Evolutionary conservation across 2,888 invertebrate species (phyloP).

Genomic region (Ptilodon capucinus): DNA sequence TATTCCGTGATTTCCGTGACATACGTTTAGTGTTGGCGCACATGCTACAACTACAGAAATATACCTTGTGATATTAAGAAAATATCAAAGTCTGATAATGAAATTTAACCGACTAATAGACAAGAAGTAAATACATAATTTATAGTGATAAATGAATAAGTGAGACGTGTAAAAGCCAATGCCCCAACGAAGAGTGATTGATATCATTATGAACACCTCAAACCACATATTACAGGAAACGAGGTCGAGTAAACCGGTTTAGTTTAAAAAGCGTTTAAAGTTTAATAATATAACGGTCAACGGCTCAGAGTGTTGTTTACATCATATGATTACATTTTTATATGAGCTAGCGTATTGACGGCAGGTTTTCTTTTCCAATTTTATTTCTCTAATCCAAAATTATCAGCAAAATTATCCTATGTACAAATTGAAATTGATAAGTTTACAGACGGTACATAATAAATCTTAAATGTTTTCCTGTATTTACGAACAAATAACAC

Average conservation of each 20-base stretch:
- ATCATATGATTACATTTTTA: not conserved
- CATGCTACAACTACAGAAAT: no score
- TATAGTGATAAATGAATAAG: constrained; percentile 7
- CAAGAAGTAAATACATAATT: no score
- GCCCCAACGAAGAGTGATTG: not conserved
- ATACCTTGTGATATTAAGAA: no score
- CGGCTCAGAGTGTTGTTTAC: not conserved
- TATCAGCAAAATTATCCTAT: not conserved
- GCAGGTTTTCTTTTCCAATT: not conserved
- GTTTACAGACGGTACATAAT: not conserved
- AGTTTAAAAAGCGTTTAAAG: constrained; percentile 5
- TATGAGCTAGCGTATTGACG: not conserved
- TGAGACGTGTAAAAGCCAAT: not conserved
- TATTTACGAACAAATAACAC: no score
- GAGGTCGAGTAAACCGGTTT: constrained; percentile 15
- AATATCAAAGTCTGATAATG: no score
- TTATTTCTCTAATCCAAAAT: not conserved
- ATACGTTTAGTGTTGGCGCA: no score
- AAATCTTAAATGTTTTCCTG: no score
- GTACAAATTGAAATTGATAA: no score
- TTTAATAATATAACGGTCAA: constrained; percentile 15
- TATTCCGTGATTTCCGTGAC: no score
- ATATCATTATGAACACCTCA: not conserved
- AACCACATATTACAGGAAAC: constrained; percentile 3
- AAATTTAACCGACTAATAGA: no score